Conservation (phyloP, 2,113 vertebrate genomes). For the Poeciliopsis retropinna region DNA sequence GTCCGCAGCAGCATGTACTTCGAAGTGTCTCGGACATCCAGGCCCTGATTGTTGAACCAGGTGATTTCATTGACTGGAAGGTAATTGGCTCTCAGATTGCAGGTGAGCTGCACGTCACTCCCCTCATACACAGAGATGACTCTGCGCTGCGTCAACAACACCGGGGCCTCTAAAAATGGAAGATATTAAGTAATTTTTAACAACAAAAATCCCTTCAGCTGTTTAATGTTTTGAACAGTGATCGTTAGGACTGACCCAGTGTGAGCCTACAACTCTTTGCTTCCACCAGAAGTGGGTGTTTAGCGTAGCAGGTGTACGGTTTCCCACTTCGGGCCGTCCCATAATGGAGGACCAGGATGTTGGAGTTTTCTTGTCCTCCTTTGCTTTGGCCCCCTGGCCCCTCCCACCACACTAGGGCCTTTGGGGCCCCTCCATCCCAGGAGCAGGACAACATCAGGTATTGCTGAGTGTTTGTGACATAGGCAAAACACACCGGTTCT, state of each 20-base stretch:
- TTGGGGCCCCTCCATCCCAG: conserved; percentile 86
- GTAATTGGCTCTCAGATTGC: conserved; percentile 72
- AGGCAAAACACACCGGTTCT: conserved; percentile 35
- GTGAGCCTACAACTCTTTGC: conserved; percentile 80
- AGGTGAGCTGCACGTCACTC: conserved; percentile 82
- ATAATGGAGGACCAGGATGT: conserved; percentile 80
- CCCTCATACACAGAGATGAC: conserved; percentile 85
- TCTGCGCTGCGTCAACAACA: conserved; percentile 77
- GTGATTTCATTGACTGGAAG: conserved; percentile 77
- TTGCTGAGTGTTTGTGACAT: conserved; percentile 57
- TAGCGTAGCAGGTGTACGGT: conserved; percentile 81
- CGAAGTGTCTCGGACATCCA: conserved; percentile 64
- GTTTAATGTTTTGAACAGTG: neutral
- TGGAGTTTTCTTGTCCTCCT: conserved; percentile 69
- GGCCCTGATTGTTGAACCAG: conserved; percentile 85
- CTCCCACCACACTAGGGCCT: conserved; percentile 82
- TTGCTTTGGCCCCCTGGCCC: conserved; percentile 62
- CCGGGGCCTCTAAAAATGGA: conserved; percentile 80
- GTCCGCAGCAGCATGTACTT: conserved; percentile 82
- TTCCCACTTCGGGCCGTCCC: conserved; percentile 69
- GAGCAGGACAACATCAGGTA: conserved; percentile 86
- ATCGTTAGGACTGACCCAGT: conserved; percentile 78
- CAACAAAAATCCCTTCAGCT: neutral
- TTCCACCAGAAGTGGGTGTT: conserved; percentile 80
- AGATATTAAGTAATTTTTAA: neutral